phyloP scores from a whole-genome alignment of 2,888 invertebrate species.

The Sminthurinus aureus region DNA sequence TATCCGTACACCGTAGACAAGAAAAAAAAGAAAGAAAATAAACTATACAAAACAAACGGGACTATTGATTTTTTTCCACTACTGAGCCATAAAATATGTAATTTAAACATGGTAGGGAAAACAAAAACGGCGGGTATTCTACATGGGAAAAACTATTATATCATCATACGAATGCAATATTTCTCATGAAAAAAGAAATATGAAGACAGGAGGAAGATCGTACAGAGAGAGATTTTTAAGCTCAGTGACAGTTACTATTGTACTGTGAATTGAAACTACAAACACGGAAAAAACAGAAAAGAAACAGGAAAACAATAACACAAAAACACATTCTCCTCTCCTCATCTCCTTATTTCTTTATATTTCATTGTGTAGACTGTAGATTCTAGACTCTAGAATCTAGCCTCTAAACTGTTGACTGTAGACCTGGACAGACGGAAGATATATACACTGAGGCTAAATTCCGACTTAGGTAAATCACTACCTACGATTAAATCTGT shows the following conservation, averaged over 20 bases:
- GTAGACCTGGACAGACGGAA: not conserved
- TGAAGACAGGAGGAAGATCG: slow-evolving; percentile 18
- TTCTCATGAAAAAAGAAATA: slow-evolving; percentile 19
- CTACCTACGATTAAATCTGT: slow-evolving; percentile 42
- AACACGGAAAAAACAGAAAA: slow-evolving; percentile 6
- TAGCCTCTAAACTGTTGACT: not conserved
- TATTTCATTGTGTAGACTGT: slow-evolving; percentile 4
- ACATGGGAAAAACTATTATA: not conserved
- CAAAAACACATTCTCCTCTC: too few relatives aligned
- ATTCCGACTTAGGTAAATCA: slow-evolving; percentile 34
- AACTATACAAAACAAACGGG: not conserved
- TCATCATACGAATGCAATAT: slow-evolving; percentile 23
- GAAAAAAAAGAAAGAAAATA: not conserved
- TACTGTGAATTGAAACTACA: not conserved
- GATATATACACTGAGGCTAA: too few relatives aligned
- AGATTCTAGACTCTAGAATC: not conserved
- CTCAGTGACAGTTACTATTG: slow-evolving; percentile 26
- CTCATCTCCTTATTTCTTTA: not conserved
- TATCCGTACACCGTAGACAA: not conserved
- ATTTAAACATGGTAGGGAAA: not conserved
- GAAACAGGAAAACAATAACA: not conserved
- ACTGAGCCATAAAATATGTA: too few relatives aligned
- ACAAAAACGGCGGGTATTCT: not conserved
- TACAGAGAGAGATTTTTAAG: not conserved
- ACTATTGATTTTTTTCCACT: too few relatives aligned